phyloP scores from a whole-genome alignment of 2,797 vertebrate genomes.

The Amniataba percoides region DNA sequence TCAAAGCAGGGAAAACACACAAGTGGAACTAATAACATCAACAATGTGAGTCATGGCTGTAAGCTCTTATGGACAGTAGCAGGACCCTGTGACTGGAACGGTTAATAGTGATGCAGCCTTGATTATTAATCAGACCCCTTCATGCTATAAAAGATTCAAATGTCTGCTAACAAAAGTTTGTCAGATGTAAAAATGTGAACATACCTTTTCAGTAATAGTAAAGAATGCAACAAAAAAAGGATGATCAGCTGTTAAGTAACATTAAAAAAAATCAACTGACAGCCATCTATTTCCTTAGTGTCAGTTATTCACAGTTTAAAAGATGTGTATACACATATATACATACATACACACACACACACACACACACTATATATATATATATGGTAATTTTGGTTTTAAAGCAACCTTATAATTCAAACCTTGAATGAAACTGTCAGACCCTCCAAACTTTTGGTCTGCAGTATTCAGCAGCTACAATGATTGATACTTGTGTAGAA shows the following conservation, averaged over 20 bases:
- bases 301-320: not conserved
- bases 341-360: too few species aligned
- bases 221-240: too few species aligned
- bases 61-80: not conserved
- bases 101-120: not conserved
- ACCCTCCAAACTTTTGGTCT: not conserved
- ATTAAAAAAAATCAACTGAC: too few species aligned
- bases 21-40: not conserved
- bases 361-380: too few species aligned
- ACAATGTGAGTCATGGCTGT: not conserved
- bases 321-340: too few species aligned
- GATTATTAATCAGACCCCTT: conserved; percentile 8
- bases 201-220: not conserved
- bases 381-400: too few species aligned
- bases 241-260: too few species aligned
- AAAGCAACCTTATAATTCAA: not conserved
- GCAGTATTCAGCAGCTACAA: not conserved
- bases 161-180: not conserved
- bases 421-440: too few species aligned
- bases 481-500: not conserved
- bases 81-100: not conserved
- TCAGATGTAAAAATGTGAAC: not conserved
- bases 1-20: not conserved
- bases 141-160: not conserved
- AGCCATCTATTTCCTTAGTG: too few species aligned